phyloP scores from a whole-genome alignment of 2,888 invertebrate genomes.

The Apoderus coryli region DNA sequence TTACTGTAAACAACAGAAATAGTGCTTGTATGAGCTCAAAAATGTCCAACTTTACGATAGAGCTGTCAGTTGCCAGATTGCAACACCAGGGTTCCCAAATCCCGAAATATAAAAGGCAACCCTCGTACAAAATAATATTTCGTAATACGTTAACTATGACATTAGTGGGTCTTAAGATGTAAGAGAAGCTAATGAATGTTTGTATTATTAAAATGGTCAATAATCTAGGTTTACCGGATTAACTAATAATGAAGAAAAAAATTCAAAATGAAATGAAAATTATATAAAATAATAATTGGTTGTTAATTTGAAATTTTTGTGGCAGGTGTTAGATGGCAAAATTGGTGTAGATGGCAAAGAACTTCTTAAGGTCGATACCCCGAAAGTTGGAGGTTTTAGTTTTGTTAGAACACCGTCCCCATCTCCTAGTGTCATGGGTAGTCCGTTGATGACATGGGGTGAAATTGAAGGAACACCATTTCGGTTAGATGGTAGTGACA shows the following conservation, averaged over 20 bases:
- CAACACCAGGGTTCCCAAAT: too few relatives aligned
- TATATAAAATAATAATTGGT: background rate
- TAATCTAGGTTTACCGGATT: too few relatives aligned
- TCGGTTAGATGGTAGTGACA: conserved; percentile 80
- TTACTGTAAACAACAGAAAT: too few relatives aligned
- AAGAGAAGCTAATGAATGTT: too few relatives aligned
- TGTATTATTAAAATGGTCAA: background rate
- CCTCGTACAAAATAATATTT: too few relatives aligned
- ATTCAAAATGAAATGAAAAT: background rate
- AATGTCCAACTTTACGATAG: too few relatives aligned
- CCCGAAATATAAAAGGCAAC: too few relatives aligned
- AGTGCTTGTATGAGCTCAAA: too few relatives aligned
- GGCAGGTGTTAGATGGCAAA: conserved; percentile 51
- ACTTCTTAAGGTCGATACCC: conserved; percentile 43
- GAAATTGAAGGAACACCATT: conserved; percentile 97
- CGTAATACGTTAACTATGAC: too few relatives aligned
- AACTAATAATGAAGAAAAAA: background rate
- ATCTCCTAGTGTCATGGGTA: conserved; percentile 68
- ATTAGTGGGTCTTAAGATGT: too few relatives aligned
- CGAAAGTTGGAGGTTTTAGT: conserved; percentile 57
- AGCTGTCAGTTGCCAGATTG: too few relatives aligned
- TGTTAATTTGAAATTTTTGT: conserved; percentile 6
- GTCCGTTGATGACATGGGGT: conserved; percentile 99
- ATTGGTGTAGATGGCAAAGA: conserved; percentile 88
- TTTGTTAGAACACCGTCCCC: conserved; percentile 84